phyloP scores from a whole-genome alignment of 2,888 invertebrate genomes.

The Hecatera dysodea region DNA sequence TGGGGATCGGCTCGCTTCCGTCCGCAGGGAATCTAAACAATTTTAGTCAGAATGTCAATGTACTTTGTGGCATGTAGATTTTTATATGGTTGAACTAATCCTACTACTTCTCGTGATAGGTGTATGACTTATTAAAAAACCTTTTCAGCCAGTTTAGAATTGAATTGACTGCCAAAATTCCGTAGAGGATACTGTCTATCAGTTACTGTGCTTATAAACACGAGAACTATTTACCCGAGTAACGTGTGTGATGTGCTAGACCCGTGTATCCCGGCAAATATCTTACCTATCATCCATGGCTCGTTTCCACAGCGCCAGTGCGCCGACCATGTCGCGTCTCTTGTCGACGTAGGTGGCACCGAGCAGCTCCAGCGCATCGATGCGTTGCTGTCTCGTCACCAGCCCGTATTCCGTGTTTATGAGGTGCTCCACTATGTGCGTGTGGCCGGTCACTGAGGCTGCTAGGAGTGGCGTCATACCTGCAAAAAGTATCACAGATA shows the following conservation, averaged over 20 bases:
- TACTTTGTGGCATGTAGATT: no score
- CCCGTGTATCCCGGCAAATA: not conserved
- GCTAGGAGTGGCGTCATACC: constrained; percentile 98
- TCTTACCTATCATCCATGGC: constrained; percentile 96
- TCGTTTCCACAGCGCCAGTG: constrained; percentile 96
- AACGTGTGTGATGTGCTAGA: not conserved
- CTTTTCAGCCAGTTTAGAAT: not conserved
- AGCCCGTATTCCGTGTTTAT: constrained; percentile 94
- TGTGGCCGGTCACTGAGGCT: constrained; percentile 98
- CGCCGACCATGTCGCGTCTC: constrained; percentile 97
- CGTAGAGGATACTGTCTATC: not conserved
- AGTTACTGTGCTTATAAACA: not conserved
- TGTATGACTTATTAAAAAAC: not conserved
- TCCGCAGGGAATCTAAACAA: constrained; percentile 90
- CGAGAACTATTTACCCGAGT: not conserved
- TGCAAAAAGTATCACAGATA: constrained; percentile 68
- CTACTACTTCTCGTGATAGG: not conserved
- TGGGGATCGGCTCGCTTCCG: constrained; percentile 93
- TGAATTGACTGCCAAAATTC: not conserved
- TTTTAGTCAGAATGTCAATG: not conserved
- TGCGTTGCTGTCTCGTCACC: constrained; percentile 94
- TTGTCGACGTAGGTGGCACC: constrained; percentile 99
- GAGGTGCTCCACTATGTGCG: constrained; percentile 97
- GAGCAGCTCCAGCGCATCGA: constrained; percentile 97
- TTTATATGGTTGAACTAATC: not conserved